A percentile compares a stretch with the other conserved stretches of the same genome.
Evolutionary conservation across 2,888 invertebrate species (phyloP).

Genomic region (Acanthoscelides obtectus): DNA sequence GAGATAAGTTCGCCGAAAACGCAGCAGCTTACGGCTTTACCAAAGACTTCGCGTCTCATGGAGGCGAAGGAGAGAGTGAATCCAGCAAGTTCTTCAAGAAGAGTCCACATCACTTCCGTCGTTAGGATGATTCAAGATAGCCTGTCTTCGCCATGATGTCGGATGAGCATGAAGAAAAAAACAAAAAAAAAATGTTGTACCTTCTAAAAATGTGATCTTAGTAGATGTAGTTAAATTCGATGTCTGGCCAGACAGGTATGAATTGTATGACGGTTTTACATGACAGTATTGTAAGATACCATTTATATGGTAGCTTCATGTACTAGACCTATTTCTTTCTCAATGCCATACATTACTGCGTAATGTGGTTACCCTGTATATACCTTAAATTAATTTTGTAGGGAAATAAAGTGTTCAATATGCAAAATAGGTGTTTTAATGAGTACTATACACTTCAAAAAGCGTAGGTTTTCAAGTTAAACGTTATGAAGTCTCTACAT

Average conservation of each 20-base stretch:
- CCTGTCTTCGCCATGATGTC: neutral
- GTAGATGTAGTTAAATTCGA: too few species aligned
- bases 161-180: neutral
- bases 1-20: conserved; percentile 56
- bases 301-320: neutral
- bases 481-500: too few species aligned
- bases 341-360: neutral
- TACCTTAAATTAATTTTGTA: neutral
- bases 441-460: too few species aligned
- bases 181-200: neutral
- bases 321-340: neutral
- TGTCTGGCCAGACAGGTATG: too few species aligned
- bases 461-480: too few species aligned
- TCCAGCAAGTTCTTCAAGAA: conserved; percentile 54
- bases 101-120: conserved; percentile 44
- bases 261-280: too few species aligned
- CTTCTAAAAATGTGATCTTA: neutral
- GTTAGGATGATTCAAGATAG: neutral
- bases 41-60: conserved; percentile 58
- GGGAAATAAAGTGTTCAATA: neutral
- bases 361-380: neutral
- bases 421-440: neutral
- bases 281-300: too few species aligned
- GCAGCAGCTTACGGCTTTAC: conserved; percentile 55
- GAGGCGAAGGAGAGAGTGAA: conserved; percentile 58